Percentiles rank a stretch among this genome's conserved stretches.
Evolutionary conservation across 1,140 invertebrate genomes (phyloP).

Genomic region (Mizuhopecten yessoensis): DNA sequence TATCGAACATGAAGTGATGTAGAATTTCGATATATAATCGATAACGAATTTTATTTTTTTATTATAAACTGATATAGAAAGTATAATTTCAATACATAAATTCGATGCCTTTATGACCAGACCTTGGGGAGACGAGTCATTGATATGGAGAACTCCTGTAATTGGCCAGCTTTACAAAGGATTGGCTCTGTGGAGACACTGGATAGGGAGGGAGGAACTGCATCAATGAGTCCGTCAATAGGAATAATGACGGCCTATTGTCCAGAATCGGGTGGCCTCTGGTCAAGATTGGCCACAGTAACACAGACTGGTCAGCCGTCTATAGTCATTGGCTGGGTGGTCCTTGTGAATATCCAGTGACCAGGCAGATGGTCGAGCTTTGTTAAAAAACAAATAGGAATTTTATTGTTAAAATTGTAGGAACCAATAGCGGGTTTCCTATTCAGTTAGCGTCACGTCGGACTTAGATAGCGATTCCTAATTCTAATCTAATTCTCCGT

Average conservation of each 20-base stretch:
- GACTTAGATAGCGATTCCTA: too few species aligned
- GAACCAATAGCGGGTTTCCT: background rate
- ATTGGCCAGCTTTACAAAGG: background rate
- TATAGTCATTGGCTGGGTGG: slow-evolving; percentile 25
- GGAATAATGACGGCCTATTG: background rate
- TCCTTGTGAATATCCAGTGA: slow-evolving; percentile 14
- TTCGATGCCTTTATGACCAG: background rate
- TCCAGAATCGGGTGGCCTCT: background rate
- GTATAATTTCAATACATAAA: background rate
- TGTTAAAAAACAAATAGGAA: background rate
- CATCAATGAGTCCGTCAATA: background rate
- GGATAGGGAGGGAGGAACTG: background rate
- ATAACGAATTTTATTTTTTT: too few species aligned
- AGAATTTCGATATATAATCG: too few species aligned
- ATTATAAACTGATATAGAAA: too few species aligned
- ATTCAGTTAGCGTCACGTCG: background rate
- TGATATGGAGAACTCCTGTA: background rate
- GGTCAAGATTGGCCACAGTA: slow-evolving; percentile 23
- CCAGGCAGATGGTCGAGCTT: background rate
- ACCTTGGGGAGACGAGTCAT: background rate
- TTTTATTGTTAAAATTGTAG: background rate
- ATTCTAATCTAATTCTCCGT: too few species aligned
- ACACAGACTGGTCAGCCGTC: background rate
- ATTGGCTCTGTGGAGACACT: too few species aligned
- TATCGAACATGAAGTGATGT: background rate